Evolutionary conservation across 2,797 vertebrate species (phyloP).

Genomic region (Triplophysa yarkandensis): DNA sequence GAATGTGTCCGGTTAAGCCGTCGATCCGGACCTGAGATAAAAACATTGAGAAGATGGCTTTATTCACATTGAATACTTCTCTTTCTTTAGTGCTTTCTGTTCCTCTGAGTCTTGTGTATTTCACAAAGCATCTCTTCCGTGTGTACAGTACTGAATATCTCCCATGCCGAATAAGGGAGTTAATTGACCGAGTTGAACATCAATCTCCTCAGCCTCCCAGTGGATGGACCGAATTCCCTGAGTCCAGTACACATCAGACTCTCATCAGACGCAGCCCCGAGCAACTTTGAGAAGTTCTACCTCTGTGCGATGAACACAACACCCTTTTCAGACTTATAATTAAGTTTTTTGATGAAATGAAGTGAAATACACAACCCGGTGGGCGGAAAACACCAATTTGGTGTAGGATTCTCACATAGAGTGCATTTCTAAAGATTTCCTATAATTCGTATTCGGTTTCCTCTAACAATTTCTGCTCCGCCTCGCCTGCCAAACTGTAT

Average conservation of each 20-base stretch:
- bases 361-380: not conserved
- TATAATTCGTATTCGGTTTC: constrained; percentile 14
- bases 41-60: constrained; percentile 17
- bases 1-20: constrained; percentile 94
- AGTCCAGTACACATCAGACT: constrained; percentile 62
- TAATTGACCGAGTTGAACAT: constrained; percentile 74
- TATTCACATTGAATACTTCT: constrained; percentile 7
- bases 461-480: constrained; percentile 8
- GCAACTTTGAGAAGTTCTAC: constrained; percentile 44
- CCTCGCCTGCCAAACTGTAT: constrained; percentile 9
- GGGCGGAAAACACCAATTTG: not conserved
- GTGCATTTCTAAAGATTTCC: constrained; percentile 3
- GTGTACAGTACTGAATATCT: constrained; percentile 64
- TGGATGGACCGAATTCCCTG: constrained; percentile 72
- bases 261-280: constrained; percentile 62
- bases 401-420: not conserved
- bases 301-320: constrained; percentile 17
- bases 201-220: constrained; percentile 70
- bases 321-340: not conserved
- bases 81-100: not conserved
- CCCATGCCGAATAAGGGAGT: constrained; percentile 70
- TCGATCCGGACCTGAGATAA: constrained; percentile 88
- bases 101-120: constrained; percentile 9
- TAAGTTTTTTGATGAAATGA: constrained; percentile 3
- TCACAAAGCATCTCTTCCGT: constrained; percentile 17